These are phyloP conservation scores for Lepidochitona cinerea DNA, from an alignment of 2,888 invertebrate species.

Conservation along the genomic window DNA sequence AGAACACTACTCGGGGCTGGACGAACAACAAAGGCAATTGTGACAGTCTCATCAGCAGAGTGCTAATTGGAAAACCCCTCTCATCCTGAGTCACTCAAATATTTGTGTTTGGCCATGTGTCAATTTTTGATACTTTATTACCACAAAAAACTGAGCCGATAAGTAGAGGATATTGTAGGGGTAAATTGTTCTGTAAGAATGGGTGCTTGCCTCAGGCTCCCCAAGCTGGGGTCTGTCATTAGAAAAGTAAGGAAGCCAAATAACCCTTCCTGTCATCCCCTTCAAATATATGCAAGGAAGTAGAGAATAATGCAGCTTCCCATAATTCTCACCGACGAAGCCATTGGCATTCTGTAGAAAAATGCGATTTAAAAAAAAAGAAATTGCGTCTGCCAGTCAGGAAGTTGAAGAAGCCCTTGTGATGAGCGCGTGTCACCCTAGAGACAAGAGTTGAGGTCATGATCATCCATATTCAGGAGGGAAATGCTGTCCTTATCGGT, in stretches of 20 bases:
- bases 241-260: neutral
- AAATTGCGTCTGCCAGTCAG: neutral
- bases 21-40: neutral
- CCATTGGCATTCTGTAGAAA: neutral
- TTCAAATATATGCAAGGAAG: slow-evolving; percentile 2
- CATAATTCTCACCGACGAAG: neutral
- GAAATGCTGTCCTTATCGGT: neutral
- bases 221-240: neutral
- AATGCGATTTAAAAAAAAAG: neutral
- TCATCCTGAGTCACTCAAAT: slow-evolving; percentile 3
- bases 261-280: neutral
- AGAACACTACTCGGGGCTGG: no score
- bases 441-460: neutral
- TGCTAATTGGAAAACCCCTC: neutral
- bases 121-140: neutral
- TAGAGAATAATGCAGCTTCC: neutral
- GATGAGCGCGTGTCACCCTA: neutral
- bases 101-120: slow-evolving; percentile 4
- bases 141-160: neutral
- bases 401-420: neutral
- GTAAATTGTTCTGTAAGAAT: neutral
- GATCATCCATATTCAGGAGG: neutral
- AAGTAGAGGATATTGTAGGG: neutral
- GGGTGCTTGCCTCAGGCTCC: neutral
- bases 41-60: neutral